These are phyloP conservation scores for Lepidotrigona ventralis DNA, from an alignment of 1,140 invertebrate species.

Conservation along the genomic window DNA sequence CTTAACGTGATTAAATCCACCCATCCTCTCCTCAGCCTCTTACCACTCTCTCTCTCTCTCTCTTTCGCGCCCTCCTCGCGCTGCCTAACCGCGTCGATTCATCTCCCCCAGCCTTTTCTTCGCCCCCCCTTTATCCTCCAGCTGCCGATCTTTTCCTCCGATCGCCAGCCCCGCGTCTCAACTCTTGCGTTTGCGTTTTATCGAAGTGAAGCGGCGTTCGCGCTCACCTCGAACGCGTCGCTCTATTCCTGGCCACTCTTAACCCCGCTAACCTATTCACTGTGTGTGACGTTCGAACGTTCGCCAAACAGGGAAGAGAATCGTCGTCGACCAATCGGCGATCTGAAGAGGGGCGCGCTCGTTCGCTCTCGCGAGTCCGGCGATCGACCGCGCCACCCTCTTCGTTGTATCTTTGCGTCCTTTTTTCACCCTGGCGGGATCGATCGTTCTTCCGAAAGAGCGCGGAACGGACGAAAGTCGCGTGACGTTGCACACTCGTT, in stretches of 20 bases:
- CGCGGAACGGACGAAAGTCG: neutral
- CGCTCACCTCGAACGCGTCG: neutral
- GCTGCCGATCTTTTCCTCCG: conserved; percentile 30
- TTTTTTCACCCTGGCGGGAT: neutral
- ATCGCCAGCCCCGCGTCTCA: conserved; percentile 20
- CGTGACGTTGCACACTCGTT: no score
- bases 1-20: conserved; percentile 67
- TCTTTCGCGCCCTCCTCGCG: neutral
- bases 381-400: neutral
- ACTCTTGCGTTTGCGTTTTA: conserved; percentile 50
- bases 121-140: conserved; percentile 4
- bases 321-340: neutral
- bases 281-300: neutral
- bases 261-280: neutral
- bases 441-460: neutral
- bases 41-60: neutral
- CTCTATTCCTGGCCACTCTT: neutral
- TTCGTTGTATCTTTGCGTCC: neutral
- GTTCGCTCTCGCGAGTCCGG: neutral
- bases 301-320: neutral
- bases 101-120: conserved; percentile 28
- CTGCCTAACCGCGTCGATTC: conserved; percentile 36
- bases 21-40: conserved; percentile 14
- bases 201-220: neutral
- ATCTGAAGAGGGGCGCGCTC: neutral